Evolutionary conservation across 37 sponge, comb jelly and placozoan species (phyloP), one percentile per base, ranked within the genome.

Genomic region (Chondrilla cf. caribensis): DNA sequence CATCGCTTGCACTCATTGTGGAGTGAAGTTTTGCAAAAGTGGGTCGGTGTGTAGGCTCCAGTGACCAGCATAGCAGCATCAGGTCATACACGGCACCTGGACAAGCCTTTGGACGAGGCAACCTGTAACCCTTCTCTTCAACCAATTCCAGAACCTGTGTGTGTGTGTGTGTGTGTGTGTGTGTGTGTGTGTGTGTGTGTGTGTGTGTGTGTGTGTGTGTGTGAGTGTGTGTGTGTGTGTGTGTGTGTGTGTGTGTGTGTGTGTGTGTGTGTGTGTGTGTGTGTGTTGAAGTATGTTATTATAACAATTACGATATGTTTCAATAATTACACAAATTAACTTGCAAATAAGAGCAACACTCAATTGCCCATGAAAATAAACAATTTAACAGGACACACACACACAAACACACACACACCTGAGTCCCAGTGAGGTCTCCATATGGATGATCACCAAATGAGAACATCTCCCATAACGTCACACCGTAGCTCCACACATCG

Each of bases 381-480:
- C n/a, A n/a, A n/a, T n/a, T n/a, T n/a, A n/a, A n/a, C n/a, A n/a
- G n/a, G n/a, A 47, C 51, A 47, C 51, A 47, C 51, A 47, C 51
- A 47, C 6, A 47, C 51, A 47, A 47, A 47, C 51, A 47, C 51
- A 47, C 51, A 47, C 76, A 71, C 40, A 97, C 98, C 83, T 92
- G 87, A 40, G 93, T 88, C 31, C 98, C 93, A 21, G 87, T 94
- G 84, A 83, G 86, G 21, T 98, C 99, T 29, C 92, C 96, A 86
- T 98, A 98, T 7, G 99, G 99, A 21, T 90, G 92, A 14, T 89
- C 90, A 0, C 99, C 99, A 81, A 82, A 90, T 24, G 96, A 92
- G 86, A 98, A 98, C 95, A 98, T 95, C 86, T 98, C 99, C 99
- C 99, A 98, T 18, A 98, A 81, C 24, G 96, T 95, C 26, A 98